A percentile compares a stretch with the other conserved stretches of the same genome.
Conservation (phyloP, 2,797 vertebrate species). For the Melanitta fusca region DNA sequence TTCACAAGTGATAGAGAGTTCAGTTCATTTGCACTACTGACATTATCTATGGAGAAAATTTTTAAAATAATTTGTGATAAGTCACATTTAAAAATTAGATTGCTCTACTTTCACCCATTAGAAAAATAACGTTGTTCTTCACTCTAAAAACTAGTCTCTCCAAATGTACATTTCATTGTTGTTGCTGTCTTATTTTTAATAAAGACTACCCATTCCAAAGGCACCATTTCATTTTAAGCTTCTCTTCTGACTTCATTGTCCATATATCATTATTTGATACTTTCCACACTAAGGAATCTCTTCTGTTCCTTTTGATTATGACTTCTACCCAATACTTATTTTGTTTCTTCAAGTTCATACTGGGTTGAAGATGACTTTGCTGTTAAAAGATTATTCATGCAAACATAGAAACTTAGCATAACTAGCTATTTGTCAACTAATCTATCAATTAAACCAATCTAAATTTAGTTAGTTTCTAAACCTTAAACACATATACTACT, state of each 20-base stretch:
- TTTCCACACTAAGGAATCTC: background rate
- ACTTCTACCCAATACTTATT: background rate
- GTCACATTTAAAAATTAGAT: fast-evolving
- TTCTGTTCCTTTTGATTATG: background rate
- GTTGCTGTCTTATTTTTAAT: background rate
- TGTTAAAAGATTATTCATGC: background rate
- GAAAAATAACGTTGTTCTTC: background rate
- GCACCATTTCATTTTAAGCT: background rate
- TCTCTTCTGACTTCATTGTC: background rate
- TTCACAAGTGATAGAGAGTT: background rate
- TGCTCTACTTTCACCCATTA: background rate
- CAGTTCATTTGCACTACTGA: background rate
- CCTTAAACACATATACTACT: background rate
- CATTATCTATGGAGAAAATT: background rate
- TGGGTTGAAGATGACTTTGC: background rate
- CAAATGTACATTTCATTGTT: background rate
- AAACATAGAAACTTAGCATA: background rate
- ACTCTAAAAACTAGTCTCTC: background rate
- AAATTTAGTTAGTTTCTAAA: background rate
- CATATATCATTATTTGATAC: background rate
- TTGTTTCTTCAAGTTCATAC: background rate
- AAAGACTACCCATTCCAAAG: background rate
- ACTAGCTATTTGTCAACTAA: background rate
- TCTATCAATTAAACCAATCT: background rate
- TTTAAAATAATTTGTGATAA: background rate